phyloP scores from a whole-genome alignment of 2,113 vertebrate genomes.

The Mus musculus region DNA sequence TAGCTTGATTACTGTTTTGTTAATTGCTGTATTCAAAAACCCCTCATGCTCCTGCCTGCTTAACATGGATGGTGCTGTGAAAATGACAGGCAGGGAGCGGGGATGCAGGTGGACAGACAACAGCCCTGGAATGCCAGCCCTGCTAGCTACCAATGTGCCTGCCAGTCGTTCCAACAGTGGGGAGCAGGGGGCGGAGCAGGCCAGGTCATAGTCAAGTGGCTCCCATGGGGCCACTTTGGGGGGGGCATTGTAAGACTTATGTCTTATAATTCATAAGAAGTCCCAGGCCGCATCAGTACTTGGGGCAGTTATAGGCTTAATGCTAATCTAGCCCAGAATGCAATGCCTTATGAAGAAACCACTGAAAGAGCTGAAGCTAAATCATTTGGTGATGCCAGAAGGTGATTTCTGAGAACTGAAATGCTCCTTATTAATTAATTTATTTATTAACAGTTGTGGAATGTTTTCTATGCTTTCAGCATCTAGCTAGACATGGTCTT shows the following conservation, averaged over 20 bases:
- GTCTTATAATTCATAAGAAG: not conserved
- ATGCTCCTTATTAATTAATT: not conserved
- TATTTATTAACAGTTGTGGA: not conserved
- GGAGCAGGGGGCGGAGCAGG: not conserved
- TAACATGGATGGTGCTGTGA: constrained; percentile 81
- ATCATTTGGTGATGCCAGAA: not conserved
- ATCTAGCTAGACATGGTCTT: not conserved
- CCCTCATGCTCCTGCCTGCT: constrained; percentile 83
- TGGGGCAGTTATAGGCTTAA: not conserved
- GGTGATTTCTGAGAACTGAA: not conserved
- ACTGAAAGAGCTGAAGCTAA: not conserved
- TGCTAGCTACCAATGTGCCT: too few relatives aligned
- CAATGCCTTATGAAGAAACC: not conserved
- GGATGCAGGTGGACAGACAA: constrained; percentile 62
- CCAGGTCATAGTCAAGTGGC: not conserved
- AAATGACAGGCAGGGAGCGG: constrained; percentile 72
- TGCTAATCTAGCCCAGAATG: not conserved
- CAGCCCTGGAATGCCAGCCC: not conserved
- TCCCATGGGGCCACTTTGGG: not conserved
- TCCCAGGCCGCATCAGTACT: not conserved
- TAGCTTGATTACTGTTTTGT: constrained; percentile 87
- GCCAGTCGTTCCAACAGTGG: not conserved
- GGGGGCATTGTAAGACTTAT: not conserved
- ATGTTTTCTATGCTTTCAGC: not conserved
- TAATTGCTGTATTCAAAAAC: constrained; percentile 84